These are phyloP conservation scores for Orthosia incerta DNA, from an alignment of 2,888 invertebrate species.

Conservation along the genomic window DNA sequence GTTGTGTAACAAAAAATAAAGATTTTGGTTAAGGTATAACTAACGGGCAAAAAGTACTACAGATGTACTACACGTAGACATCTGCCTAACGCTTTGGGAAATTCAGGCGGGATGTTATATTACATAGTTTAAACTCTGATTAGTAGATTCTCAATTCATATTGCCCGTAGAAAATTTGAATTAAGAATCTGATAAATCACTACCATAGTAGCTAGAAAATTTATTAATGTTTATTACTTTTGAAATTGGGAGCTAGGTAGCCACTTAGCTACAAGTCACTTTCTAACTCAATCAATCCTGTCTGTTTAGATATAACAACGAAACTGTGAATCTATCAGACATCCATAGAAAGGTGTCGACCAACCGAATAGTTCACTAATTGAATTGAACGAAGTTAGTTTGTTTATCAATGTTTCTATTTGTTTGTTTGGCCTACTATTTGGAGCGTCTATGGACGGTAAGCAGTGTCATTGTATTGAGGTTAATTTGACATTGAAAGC, in stretches of 20 bases:
- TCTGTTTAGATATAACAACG: conserved; percentile 12
- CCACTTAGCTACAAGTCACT: not conserved
- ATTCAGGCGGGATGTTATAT: no score
- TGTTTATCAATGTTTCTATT: conserved; percentile 67
- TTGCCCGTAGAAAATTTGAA: not conserved
- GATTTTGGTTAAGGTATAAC: no score
- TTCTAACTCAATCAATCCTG: conserved; percentile 7
- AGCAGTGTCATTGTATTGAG: conserved; percentile 5
- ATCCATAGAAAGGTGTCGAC: conserved; percentile 34
- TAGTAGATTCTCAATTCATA: no score
- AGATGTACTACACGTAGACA: no score
- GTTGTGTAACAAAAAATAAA: no score
- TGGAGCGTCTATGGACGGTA: not conserved
- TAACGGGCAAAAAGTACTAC: no score
- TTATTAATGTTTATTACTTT: not conserved
- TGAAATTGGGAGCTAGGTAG: no score
- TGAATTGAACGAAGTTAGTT: conserved; percentile 75
- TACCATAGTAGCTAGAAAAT: no score
- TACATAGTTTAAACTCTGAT: no score
- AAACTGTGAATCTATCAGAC: not conserved
- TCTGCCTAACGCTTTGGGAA: no score
- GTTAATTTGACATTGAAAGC: conserved; percentile 4
- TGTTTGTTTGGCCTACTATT: conserved; percentile 66
- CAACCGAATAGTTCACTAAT: conserved; percentile 67
- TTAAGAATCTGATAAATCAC: no score